Evolutionary conservation across 2,888 invertebrate species (phyloP).

Genomic region (Monopis laevigella): DNA sequence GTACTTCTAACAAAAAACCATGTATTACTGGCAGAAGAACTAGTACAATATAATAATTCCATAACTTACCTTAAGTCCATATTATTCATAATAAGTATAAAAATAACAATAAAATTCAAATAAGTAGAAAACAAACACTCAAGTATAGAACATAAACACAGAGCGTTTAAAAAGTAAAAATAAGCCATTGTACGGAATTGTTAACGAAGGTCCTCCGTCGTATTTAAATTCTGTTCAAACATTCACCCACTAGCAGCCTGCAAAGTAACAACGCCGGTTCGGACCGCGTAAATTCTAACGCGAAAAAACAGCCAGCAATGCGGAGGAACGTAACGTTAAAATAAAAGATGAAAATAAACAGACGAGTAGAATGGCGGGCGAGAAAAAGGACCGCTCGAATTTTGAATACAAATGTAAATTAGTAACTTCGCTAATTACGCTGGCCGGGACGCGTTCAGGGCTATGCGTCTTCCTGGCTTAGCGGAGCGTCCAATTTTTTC

Average conservation of each 20-base stretch:
- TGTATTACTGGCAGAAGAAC: neutral
- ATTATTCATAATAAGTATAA: neutral
- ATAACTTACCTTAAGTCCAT: neutral
- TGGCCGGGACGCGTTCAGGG: constrained; percentile 53
- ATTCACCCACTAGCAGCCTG: constrained; percentile 33
- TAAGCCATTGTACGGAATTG: constrained; percentile 15
- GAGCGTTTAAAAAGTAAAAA: constrained; percentile 14
- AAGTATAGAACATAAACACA: constrained; percentile 6
- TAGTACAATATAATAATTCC: neutral
- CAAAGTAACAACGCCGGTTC: constrained; percentile 29
- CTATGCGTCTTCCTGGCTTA: constrained; percentile 65
- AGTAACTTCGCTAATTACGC: constrained; percentile 67
- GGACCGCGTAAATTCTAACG: constrained; percentile 54
- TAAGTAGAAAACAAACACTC: neutral
- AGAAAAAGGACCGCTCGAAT: constrained; percentile 59
- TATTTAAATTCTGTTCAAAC: constrained; percentile 43
- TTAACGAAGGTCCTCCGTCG: constrained; percentile 19
- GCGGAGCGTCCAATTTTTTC: constrained; percentile 48
- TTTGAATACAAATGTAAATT: constrained; percentile 71
- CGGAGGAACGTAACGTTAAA: constrained; percentile 30
- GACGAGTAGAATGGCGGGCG: constrained; percentile 53
- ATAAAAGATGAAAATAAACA: constrained; percentile 62
- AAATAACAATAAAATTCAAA: neutral
- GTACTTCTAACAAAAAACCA: neutral
- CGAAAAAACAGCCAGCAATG: constrained; percentile 60